phyloP scores from a whole-genome alignment of 2,797 vertebrate genomes.

The Paguma larvata region DNA sequence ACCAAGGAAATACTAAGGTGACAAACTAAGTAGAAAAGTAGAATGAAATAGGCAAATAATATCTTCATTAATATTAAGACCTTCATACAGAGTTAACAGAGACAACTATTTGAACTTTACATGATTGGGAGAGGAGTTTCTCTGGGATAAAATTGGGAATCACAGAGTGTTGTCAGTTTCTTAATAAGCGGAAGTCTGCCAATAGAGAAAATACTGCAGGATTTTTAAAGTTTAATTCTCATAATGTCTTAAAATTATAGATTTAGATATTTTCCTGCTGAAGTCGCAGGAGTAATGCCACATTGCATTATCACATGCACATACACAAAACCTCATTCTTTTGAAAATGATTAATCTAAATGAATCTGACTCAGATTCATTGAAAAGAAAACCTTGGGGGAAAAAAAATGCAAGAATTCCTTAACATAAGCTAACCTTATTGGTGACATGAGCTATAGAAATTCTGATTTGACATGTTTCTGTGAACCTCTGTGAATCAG shows the following conservation, averaged over 20 bases:
- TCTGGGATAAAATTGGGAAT: background rate
- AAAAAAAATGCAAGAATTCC: background rate
- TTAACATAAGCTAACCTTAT: background rate
- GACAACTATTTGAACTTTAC: background rate
- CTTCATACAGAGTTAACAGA: background rate
- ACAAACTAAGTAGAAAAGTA: background rate
- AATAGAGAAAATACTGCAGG: background rate
- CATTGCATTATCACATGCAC: background rate
- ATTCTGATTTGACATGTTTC: background rate
- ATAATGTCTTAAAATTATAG: background rate
- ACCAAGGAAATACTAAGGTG: background rate
- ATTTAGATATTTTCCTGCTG: constrained; percentile 6
- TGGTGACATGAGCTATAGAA: background rate
- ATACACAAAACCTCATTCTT: background rate
- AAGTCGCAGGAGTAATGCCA: background rate
- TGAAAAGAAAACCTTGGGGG: background rate
- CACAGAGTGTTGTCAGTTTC: background rate
- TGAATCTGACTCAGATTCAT: background rate
- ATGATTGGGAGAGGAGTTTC: background rate
- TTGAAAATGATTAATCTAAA: constrained; percentile 30
- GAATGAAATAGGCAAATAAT: background rate
- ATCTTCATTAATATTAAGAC: background rate
- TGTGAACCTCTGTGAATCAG: background rate
- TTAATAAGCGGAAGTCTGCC: background rate
- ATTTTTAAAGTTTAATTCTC: background rate